These are phyloP conservation scores for Alectoris magna DNA, from an alignment of 2,797 vertebrate genomes.

Conservation along the genomic window DNA sequence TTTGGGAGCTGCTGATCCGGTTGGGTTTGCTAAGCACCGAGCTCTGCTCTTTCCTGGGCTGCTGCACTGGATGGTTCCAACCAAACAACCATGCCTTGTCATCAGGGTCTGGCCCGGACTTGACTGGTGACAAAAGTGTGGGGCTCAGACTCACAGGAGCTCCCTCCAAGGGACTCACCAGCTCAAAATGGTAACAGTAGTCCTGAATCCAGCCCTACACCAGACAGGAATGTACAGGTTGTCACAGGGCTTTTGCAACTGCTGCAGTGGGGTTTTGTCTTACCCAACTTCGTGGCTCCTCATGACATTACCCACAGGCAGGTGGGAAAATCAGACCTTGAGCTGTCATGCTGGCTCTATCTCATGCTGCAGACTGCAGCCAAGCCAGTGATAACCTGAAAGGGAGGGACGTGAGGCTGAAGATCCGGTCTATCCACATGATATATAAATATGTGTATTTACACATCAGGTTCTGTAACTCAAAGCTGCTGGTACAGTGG, in stretches of 20 bases:
- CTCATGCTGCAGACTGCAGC: neutral
- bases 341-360: neutral
- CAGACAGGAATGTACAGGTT: neutral
- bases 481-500: neutral
- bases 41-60: neutral
- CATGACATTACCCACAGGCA: rapidly evolving
- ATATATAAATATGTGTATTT: neutral
- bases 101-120: neutral
- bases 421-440: neutral
- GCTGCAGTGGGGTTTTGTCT: neutral
- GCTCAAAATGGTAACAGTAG: neutral
- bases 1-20: neutral
- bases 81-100: neutral
- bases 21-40: neutral
- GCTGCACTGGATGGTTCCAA: neutral
- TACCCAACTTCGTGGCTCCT: neutral
- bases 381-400: neutral
- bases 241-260: conserved; percentile 29
- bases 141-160: neutral
- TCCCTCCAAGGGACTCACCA: neutral
- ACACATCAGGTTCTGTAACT: neutral
- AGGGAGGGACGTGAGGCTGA: neutral
- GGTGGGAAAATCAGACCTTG: conserved; percentile 29
- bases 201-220: neutral
- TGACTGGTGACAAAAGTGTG: rapidly evolving